A percentile compares a stretch with the other conserved stretches of the same genome.
Conservation (phyloP, 2,888 invertebrate species). For the Drosophila mercatorum region DNA sequence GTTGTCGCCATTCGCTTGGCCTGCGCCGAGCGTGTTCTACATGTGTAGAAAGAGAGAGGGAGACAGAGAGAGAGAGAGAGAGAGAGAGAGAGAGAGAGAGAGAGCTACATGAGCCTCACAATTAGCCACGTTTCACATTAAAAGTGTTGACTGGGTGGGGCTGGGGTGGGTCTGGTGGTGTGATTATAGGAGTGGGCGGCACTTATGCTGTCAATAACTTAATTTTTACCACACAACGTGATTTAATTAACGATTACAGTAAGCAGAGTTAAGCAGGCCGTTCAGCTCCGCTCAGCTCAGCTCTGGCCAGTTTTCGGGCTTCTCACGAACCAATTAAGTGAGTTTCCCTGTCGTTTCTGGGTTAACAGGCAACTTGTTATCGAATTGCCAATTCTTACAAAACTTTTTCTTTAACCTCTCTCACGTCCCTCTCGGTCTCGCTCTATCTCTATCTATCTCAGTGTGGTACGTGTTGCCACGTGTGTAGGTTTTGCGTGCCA, state of each 20-base stretch:
- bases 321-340: conserved; percentile 64
- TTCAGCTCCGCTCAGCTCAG: neutral
- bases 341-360: conserved; percentile 60
- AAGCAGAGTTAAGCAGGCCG: conserved; percentile 18
- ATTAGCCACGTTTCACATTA: conserved; percentile 66
- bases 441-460: neutral
- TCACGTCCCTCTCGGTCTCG: neutral
- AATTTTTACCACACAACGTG: conserved; percentile 74
- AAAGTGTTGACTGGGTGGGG: conserved; percentile 1
- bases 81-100: too few relatives aligned
- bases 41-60: neutral
- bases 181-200: conserved; percentile 14
- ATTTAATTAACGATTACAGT: conserved; percentile 75
- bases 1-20: neutral
- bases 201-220: conserved; percentile 77
- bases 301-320: neutral
- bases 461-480: conserved; percentile 3
- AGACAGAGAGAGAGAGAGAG: too few relatives aligned
- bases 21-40: conserved; percentile 2
- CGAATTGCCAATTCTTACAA: conserved; percentile 22
- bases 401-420: conserved; percentile 28
- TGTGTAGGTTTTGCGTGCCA: conserved; percentile 21
- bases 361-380: conserved; percentile 40
- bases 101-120: conserved; percentile 19
- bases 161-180: neutral